Conservation (phyloP, 2,113 vertebrate genomes). For the Petrocephalus microphthalmus region DNA sequence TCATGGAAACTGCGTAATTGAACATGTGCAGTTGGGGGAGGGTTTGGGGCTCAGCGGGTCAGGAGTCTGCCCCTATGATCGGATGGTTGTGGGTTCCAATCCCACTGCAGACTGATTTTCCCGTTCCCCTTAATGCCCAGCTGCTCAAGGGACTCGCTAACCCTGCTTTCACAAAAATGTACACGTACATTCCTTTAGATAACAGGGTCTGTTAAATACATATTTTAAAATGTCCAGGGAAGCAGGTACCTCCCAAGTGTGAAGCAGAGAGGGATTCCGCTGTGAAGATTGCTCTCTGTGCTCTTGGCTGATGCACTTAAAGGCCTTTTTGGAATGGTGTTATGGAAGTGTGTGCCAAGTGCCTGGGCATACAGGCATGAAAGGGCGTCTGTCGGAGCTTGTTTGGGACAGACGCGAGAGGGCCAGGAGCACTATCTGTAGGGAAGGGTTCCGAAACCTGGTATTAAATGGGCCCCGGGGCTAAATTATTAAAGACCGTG, state of each 20-base stretch:
- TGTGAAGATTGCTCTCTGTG: background rate
- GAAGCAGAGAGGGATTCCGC: background rate
- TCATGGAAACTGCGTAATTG: background rate
- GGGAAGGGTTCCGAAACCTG: too few relatives aligned
- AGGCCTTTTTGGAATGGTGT: background rate
- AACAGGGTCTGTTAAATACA: background rate
- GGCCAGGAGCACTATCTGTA: background rate
- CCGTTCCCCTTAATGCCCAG: too few relatives aligned
- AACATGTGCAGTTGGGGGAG: background rate
- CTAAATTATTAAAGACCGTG: too few relatives aligned
- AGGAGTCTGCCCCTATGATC: background rate
- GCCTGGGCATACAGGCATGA: background rate
- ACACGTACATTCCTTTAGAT: background rate
- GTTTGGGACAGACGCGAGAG: background rate
- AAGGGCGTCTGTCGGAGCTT: background rate
- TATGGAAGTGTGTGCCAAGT: background rate
- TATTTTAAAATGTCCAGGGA: background rate
- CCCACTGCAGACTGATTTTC: background rate
- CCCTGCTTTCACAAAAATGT: background rate
- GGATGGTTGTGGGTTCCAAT: background rate
- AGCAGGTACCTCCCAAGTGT: background rate
- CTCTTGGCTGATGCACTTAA: background rate
- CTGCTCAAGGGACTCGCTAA: too few relatives aligned
- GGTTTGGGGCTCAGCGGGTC: background rate
- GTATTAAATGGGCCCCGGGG: too few relatives aligned